Percentiles rank a stretch among this genome's conserved stretches.
These are phyloP conservation scores for Ailurus styani DNA, from an alignment of 2,113 vertebrate species.

Conservation along the genomic window DNA sequence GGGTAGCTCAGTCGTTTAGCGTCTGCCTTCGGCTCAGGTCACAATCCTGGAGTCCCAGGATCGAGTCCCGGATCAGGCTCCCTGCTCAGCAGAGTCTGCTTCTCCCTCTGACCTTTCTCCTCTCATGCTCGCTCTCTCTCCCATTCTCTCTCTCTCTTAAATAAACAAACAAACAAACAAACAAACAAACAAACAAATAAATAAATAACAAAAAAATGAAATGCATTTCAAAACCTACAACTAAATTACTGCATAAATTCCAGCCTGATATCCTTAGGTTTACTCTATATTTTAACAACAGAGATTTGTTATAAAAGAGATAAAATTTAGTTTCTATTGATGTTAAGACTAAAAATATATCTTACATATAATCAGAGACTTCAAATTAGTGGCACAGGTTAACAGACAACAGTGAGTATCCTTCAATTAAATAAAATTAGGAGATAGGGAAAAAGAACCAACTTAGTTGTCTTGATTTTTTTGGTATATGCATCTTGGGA, in stretches of 20 bases:
- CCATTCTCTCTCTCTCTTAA: no score
- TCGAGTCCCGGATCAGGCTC: no score
- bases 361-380: background rate
- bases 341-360: conserved; percentile 1
- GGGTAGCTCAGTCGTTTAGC: no score
- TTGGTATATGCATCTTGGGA: background rate
- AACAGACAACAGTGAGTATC: background rate
- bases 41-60: no score
- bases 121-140: no score
- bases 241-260: background rate
- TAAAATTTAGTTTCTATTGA: background rate
- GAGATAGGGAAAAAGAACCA: background rate
- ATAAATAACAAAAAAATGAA: background rate
- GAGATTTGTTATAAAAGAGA: background rate
- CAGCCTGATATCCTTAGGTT: background rate
- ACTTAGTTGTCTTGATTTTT: background rate
- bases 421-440: background rate
- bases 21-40: no score
- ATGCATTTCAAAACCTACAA: background rate
- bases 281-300: background rate
- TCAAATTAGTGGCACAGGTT: background rate
- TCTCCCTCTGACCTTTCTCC: no score
- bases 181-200: no score
- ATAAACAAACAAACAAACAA: no score
- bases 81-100: no score